Evolutionary conservation across 2,113 vertebrate species (phyloP).

Genomic region (Nycticorax nycticorax): DNA sequence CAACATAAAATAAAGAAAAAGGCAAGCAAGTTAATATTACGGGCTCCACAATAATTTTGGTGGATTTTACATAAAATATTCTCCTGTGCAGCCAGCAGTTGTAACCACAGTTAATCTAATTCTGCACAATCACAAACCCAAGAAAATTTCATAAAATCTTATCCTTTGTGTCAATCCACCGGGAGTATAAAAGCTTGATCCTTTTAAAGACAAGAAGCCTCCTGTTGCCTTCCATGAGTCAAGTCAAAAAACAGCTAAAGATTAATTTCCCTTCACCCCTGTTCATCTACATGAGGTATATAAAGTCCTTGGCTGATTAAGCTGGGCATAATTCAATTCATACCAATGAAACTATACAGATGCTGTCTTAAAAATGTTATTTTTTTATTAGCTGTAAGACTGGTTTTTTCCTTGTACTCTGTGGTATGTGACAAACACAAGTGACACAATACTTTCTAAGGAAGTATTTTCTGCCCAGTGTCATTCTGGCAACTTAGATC

Average conservation of each 20-base stretch:
- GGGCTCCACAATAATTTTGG: neutral
- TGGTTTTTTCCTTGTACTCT: neutral
- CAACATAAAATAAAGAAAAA: neutral
- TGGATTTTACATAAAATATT: neutral
- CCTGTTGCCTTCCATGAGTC: neutral
- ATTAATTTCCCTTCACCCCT: neutral
- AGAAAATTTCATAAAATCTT: neutral
- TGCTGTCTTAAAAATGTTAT: neutral
- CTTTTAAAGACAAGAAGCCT: neutral
- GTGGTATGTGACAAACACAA: neutral
- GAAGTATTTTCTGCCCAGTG: neutral
- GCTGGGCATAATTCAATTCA: neutral
- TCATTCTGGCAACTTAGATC: neutral
- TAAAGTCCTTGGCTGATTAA: neutral
- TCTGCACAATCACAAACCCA: neutral
- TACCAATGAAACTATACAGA: neutral
- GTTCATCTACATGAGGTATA: neutral
- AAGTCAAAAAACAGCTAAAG: neutral
- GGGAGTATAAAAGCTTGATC: neutral
- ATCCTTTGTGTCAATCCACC: neutral
- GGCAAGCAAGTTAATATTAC: neutral
- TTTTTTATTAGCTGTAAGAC: neutral
- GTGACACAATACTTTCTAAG: neutral
- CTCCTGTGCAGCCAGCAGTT: neutral
- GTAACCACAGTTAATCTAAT: neutral